Evolutionary conservation across 2,888 invertebrate species (phyloP), one percentile per base, ranked within the genome.

Genomic region (Lepidocyrtoides sp.): DNA sequence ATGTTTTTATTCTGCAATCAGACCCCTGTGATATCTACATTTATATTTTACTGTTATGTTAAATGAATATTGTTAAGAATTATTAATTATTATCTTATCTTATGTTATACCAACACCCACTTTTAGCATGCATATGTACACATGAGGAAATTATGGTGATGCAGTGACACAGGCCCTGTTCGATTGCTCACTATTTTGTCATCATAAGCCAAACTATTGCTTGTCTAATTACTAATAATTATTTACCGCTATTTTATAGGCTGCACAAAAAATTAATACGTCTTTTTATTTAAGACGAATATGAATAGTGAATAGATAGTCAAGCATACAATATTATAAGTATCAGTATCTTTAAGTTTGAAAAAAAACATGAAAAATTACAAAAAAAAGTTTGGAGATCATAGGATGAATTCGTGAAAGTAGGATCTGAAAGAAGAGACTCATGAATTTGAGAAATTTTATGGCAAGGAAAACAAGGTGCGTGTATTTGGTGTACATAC

Each of bases 11-110:
- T 91, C 89, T 91, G 91, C 91, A 91, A 91, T 91, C 91, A 91
- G 91, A 91, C 88, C 91, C 91, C 91, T 91, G 91, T 91, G 91
- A 91, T 91, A 91, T 60, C 29, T 91, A 85, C 69, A 88, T 88
- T 88, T 79, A 87, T 89, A 88, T 81, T 87, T 17, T 75, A 51
- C 44, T 81, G 36, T 81, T 32, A 81, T 54, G 51, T 54, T 79
- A 32, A 81, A 44, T 29, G 23, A 77, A 69, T 81, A 8, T 54
- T 51, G 44, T 44, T 51, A 72, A 48, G 63, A 48, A 63, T 66
- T 83, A 26, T 57, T 82, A 63, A 36, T n/a, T 51, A n/a, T 51
- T 14, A 51, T 51, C 12, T 12, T 75, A 69, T 3, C n/a, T 32
- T 69, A 69, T 66, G n/a, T 66, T 66, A 66, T 51, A 51, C 44